Conservation (phyloP, 2,113 vertebrate species). For the Callocephalon fimbriatum region DNA sequence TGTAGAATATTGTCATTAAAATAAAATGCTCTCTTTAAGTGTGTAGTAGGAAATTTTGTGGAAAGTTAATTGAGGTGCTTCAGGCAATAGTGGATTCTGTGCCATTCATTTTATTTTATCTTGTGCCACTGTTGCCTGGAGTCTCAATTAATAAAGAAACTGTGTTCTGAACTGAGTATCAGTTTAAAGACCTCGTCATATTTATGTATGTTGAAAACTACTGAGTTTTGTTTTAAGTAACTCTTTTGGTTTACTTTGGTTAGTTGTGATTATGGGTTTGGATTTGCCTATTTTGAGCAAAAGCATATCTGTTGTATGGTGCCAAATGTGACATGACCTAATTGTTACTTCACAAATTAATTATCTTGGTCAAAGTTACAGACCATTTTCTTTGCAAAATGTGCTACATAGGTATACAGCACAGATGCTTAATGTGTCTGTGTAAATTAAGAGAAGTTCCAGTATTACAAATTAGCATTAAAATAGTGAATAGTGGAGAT, state of each 20-base stretch:
- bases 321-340: not conserved
- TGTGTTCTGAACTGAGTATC: slow-evolving; percentile 42
- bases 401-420: not conserved
- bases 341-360: not conserved
- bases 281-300: not conserved
- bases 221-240: not conserved
- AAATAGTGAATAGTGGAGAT: not conserved
- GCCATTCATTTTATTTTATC: slow-evolving; percentile 69
- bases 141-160: slow-evolving; percentile 64
- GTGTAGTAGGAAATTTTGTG: slow-evolving; percentile 63
- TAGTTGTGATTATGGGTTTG: not conserved
- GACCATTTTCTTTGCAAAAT: not conserved
- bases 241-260: not conserved
- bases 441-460: not conserved
- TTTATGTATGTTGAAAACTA: not conserved
- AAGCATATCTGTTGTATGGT: fast-evolving
- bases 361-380: not conserved
- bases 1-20: slow-evolving; percentile 61
- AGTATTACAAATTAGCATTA: not conserved
- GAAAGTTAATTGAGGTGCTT: slow-evolving; percentile 71
- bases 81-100: slow-evolving; percentile 34
- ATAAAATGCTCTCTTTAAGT: slow-evolving; percentile 64
- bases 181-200: slow-evolving; percentile 39
- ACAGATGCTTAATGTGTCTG: not conserved
- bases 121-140: slow-evolving; percentile 35